Base-by-base conservation (phyloP, 2,797 vertebrate species). In the Girardinus metallicus region DNA sequence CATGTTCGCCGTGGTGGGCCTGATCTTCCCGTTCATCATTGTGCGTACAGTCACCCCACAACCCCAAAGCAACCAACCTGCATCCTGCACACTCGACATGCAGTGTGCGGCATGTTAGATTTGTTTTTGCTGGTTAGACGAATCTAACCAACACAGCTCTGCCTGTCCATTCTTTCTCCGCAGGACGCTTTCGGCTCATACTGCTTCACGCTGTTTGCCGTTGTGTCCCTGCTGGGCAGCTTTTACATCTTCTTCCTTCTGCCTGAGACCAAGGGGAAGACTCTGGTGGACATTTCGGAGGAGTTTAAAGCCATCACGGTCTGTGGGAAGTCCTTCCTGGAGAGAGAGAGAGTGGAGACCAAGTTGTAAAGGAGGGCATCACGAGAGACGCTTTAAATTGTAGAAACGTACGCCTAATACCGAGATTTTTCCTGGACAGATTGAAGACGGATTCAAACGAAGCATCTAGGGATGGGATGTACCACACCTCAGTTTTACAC, bases 11-110 rank as follows among this genome's bases (percentile, higher is more conserved):
- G 0, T 95, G 3, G 31, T 96, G 44, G 95, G 96, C 29, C 87
- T 97, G 5, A 4, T 92, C 73, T 98, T 97, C 86, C 97, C 97
- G 11, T 97, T 97, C 81, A 75, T 97, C 10, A 93, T 96, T 75
- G 97, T 98, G 92, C 95, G 97, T 90, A 53, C 4, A 47, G 74
- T n/a, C 29, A 44, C 73, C 4, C 36, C 49, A 18, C 7, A 0
- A 51, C 12, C 4, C 77, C n/a, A 44, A 72, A 77, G n/a, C 11
- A 47, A 29, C 43, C 29, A 36, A 71, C 12, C 15, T 44, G 18
- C 34, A 41, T 15, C 18, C 74, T 6, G 44, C 16, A 47, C 4
- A 41, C 6, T 62, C 16, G 41, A 39, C 3, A n/a, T n/a, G n/a
- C n/a, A n/a, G n/a, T n/a, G n/a, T n/a, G n/a, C n/a, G n/a, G n/a